Evolutionary conservation across 2,113 vertebrate species (phyloP), one percentile per base, ranked within the genome.

Genomic region (Cettia cetti): DNA sequence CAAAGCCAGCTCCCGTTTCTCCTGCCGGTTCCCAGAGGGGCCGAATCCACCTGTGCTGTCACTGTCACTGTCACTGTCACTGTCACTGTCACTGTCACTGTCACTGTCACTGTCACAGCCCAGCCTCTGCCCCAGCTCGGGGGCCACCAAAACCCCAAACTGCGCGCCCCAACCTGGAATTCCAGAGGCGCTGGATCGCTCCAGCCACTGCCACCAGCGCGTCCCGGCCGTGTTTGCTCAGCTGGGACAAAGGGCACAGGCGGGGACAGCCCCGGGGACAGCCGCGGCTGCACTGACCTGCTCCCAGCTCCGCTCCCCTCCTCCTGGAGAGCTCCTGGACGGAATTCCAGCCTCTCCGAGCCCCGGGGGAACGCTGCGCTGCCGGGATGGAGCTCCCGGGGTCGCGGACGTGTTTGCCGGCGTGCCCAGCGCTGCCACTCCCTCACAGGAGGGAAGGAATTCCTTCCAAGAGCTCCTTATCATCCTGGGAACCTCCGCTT

Each of bases 401-500:
- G 35, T 64, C 82, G 90, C 7, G 86, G 81, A 82, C 87, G 89
- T 89, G 95, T 78, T 71, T 2, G 39, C 19, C 3, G 68, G 82
- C 30, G 53, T 39, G 91, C 75, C 93, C 93, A 8, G 82, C 17
- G 0, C 85, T 3, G 71, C 93, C 96, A n/a, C 95, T 95, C 94
- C 96, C 95, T 89, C 35, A 4, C 60, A 24, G 6, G 3, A 70
- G 89, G 89, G 69, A 23, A 95, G 82, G 87, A 86, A 94, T 95
- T 76, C 86, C 89, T 95, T 56, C 92, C 59, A 28, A 74, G 91
- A 77, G 90, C 15, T 1, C 80, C 96, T 97, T 95, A 95, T 96
- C 94, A n/a, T 76, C 66, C 80, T 33, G 87, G 95, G 92, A 95
- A 92, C 89, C 96, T 96, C 96, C 26, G 45, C 59, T 97, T 94